Evolutionary conservation across 2,113 vertebrate species (phyloP), one percentile per base, ranked within the genome.

Genomic region (Eretmochelys imbricata): DNA sequence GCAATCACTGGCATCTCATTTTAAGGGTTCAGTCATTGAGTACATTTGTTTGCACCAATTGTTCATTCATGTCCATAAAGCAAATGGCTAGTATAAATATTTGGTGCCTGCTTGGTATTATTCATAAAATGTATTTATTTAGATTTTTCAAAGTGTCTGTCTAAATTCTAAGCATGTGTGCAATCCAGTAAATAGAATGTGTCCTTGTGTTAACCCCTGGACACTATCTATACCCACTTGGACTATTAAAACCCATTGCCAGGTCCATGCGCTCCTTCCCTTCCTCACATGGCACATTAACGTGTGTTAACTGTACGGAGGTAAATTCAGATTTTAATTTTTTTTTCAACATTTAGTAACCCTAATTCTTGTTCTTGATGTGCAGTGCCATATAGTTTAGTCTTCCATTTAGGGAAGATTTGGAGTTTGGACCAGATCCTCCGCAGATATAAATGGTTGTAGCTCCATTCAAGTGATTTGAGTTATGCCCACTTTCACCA

Each of bases 141-240:
- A 96, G 96, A 90, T 91, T 95, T 91, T 95, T 91, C 82, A 84
- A 91, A 89, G 95, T 97, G n/a, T 91, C 79, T 97, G 88, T 90
- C 96, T 89, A 97, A 97, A 97, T 93, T 96, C 96, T 59, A 94
- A 97, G 96, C 96, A 96, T 59, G 96, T 96, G 96, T 97, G 92
- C 96, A 97, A 97, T 96, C 96, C 96, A 76, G 89, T 95, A 88
- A 92, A 92, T 62, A 96, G 95, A 95, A 96, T 97, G 93, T 96
- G 93, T 85, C 96, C 90, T 82, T 95, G 85, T 91, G 94, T 80
- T 96, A 95, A 96, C 96, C 92, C 94, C 96, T 88, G 93, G 84
- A 96, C 96, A 93, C 29, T 89, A 88, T 93, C 91, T 27, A 3
- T 93, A 96, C 94, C 93, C 97, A 97, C 46, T 51, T 54, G 31